Base-by-base conservation (phyloP, 2,888 invertebrate species). In the Zhengitettix transpicula region DNA sequence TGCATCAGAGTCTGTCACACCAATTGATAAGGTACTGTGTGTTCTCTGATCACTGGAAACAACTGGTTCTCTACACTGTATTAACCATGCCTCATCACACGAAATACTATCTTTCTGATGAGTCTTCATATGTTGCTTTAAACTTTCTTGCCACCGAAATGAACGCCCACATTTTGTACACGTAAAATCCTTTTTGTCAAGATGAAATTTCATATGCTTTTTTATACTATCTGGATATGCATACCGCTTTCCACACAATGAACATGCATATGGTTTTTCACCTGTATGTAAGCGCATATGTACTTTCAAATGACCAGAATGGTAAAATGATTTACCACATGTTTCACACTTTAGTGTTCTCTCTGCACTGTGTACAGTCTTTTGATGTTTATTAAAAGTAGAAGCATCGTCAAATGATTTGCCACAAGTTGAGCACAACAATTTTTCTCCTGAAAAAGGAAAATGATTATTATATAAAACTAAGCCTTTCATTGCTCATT, bases 201-300 rank as follows among this genome's bases (percentile, higher is more conserved):
- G n/a, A 14, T 56, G 56, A 17, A 15, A 44, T 3, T 16, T 16
- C 12, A 16, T 41, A 11, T 56, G 56, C 28, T 56, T 56, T 44
- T 56, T 56, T 17, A 56, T 9, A 28, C 56, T 56, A 28, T 56
- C 56, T 41, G 56, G 44, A 47, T 56, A 56, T 11, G 56, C 44
- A 56, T 41, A 56, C 1, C 44, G 17, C 28, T 56, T 56, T 12
- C 56, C 56, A 47, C 56, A 56, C n/a, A 56, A 17, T n/a, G 16
- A 2, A 28, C 56, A 56, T 10, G 47, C 16, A 28, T 56, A 56
- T 9, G 56, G 56, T 17, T 28, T 42, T 28, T 56, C 56, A 15
- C 56, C 56, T 14, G 56, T 56, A 16, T 56, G 56, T 9, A 11
- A 44, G 11, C 56, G 44, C 56, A 56, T 47, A 14, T 56, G 56